Conservation (phyloP, 2,797 vertebrate genomes). For the Pogonophryne albipinna region DNA sequence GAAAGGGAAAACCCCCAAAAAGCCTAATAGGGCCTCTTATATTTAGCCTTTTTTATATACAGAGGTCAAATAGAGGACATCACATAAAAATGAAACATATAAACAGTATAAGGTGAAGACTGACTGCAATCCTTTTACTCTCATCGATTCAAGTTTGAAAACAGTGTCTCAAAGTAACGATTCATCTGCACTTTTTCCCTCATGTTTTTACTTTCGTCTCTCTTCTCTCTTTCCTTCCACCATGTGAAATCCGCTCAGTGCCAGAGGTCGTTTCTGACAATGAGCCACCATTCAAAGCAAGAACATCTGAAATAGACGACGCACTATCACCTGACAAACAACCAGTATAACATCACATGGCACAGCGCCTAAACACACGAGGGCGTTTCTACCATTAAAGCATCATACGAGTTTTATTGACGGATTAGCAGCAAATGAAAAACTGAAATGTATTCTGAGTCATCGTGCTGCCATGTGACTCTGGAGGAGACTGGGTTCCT, state of each 20-base stretch:
- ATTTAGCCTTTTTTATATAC: no score
- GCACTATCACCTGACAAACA: constrained; percentile 63
- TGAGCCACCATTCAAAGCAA: constrained; percentile 59
- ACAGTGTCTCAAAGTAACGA: not conserved
- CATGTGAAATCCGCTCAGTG: constrained; percentile 65
- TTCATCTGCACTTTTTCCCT: no score
- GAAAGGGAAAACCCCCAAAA: no score
- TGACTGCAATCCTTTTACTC: no score
- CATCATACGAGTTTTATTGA: constrained; percentile 4
- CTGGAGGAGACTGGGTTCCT: not conserved
- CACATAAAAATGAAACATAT: no score
- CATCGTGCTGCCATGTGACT: constrained; percentile 16
- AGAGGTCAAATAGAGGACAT: not conserved
- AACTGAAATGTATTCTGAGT: constrained; percentile 6
- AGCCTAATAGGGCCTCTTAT: no score
- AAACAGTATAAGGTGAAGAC: not conserved
- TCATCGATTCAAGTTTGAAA: not conserved
- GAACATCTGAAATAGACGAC: constrained; percentile 38
- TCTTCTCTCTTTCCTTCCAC: constrained; percentile 22
- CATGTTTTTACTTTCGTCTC: no score
- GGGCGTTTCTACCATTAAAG: constrained; percentile 5
- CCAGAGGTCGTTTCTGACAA: constrained; percentile 62
- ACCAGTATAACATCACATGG: constrained; percentile 75
- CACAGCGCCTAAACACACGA: constrained; percentile 44
- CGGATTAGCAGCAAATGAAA: constrained; percentile 21